Evolutionary conservation across 1,140 invertebrate species (phyloP), one percentile per base, ranked within the genome.

Genomic region (Linepithema humile): DNA sequence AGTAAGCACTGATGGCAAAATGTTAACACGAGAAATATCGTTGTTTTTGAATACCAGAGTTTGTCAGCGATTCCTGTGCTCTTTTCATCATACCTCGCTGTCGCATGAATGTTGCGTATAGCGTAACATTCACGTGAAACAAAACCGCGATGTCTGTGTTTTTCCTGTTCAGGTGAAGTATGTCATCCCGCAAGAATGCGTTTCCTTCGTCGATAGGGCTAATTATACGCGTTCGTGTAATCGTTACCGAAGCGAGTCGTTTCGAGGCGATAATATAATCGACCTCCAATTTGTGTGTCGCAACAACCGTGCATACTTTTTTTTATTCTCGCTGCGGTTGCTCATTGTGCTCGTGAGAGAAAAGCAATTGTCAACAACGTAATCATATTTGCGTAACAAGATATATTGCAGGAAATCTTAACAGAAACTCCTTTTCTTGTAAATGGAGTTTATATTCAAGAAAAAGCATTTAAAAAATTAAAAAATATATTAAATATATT

Each of bases 221-320:
- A 87, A 88, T 88, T 88, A 88, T 87, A 82, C 35, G 53, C 38
- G n/a, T 35, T 74, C 15, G 69, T 50, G 48, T 75, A 87, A 87
- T 87, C 74, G 45, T 60, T 43, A 7, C 20, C 55, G 45, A 53
- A 43, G 9, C 29, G 29, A 50, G 17, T 77, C 20, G 43, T 26
- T 40, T 32, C 9, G 20, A 50, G 40, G n/a, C 40, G 75, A 87
- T 87, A 80, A 84, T 83, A 77, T 77, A 77, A 53, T 72, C 72
- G 43, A 48, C 17, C 38, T n/a, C 26, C 12, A n/a, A 12, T 40
- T 80, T 55, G 67, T 10, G 9, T 60, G n/a, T 55, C 17, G 23
- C 23, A 40, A 65, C 29, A 4, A 35, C 15, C 26, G 35, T 0
- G 38, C 23, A 15, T 5, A 7, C 10, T 69, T 40, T 29, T 77